phyloP scores from a whole-genome alignment of 2,797 vertebrate species.

The Etheostoma nigrum region DNA sequence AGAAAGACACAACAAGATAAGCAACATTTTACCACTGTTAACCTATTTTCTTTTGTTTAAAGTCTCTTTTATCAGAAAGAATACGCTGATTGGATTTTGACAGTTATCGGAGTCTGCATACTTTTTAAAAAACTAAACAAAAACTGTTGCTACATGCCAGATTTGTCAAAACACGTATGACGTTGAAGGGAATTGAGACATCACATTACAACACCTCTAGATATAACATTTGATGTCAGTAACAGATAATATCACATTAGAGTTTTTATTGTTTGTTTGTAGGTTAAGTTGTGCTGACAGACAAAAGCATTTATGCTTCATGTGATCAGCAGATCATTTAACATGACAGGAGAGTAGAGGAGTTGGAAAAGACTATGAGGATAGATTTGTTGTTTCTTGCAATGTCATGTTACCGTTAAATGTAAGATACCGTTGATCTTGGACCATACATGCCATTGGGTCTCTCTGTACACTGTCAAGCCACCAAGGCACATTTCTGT shows the following conservation, averaged over 20 bases:
- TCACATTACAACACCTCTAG: constrained; percentile 48
- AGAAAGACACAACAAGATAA: constrained; percentile 11
- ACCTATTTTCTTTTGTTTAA: background rate
- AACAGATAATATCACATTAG: constrained; percentile 39
- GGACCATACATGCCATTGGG: background rate
- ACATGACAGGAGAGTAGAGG: constrained; percentile 20
- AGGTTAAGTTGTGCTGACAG: constrained; percentile 39
- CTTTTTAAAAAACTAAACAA: constrained; percentile 44
- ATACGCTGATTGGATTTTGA: constrained; percentile 19
- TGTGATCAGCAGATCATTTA: constrained; percentile 35
- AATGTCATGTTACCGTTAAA: background rate
- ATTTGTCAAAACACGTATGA: constrained; percentile 59
- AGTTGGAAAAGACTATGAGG: background rate
- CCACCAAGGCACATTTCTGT: background rate
- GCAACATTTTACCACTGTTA: background rate
- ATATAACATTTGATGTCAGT: constrained; percentile 39
- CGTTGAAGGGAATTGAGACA: constrained; percentile 41
- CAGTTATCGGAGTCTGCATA: constrained; percentile 28
- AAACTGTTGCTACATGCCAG: constrained; percentile 29
- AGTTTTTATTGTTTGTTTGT: constrained; percentile 36
- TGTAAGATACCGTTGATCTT: background rate
- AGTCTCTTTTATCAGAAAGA: constrained; percentile 7
- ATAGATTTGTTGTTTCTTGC: background rate
- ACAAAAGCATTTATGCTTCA: constrained; percentile 40
- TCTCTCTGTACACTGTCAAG: background rate